phyloP scores from a whole-genome alignment of 2,113 vertebrate genomes.

The Halichoeres trimaculatus region DNA sequence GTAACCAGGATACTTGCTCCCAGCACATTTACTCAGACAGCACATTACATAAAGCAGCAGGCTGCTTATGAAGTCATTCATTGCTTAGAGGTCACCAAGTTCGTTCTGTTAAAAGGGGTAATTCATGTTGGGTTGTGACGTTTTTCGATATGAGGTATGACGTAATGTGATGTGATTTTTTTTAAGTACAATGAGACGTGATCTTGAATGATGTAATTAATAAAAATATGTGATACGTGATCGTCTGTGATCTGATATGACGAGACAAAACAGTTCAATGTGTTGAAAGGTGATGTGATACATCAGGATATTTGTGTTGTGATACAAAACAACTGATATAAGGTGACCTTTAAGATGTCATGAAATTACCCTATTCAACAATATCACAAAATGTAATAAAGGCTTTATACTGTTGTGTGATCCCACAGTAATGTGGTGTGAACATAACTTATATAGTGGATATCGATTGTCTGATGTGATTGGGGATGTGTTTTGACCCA shows the following conservation, averaged over 20 bases:
- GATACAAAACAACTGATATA: background rate
- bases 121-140: conserved; percentile 1
- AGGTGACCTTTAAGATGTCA: background rate
- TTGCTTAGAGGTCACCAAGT: conserved; percentile 12
- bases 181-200: background rate
- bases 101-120: background rate
- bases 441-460: background rate
- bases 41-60: conserved; percentile 8
- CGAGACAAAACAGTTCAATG: background rate
- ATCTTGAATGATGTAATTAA: background rate
- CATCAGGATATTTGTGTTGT: too few relatives aligned
- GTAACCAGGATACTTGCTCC: conserved; percentile 30
- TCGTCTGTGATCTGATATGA: background rate
- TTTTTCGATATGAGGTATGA: background rate
- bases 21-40: conserved; percentile 13
- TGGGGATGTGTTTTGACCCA: too few relatives aligned
- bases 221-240: too few relatives aligned
- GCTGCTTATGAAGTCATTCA: conserved; percentile 13
- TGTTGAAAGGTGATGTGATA: too few relatives aligned
- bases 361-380: too few relatives aligned
- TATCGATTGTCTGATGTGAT: too few relatives aligned
- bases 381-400: too few relatives aligned
- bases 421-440: too few relatives aligned
- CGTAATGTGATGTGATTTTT: background rate
- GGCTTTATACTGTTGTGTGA: too few relatives aligned